Percentiles rank a stretch among this genome's conserved stretches.
Evolutionary conservation across 2,113 vertebrate genomes (phyloP).

Genomic region (Petrocephalus zakoni): DNA sequence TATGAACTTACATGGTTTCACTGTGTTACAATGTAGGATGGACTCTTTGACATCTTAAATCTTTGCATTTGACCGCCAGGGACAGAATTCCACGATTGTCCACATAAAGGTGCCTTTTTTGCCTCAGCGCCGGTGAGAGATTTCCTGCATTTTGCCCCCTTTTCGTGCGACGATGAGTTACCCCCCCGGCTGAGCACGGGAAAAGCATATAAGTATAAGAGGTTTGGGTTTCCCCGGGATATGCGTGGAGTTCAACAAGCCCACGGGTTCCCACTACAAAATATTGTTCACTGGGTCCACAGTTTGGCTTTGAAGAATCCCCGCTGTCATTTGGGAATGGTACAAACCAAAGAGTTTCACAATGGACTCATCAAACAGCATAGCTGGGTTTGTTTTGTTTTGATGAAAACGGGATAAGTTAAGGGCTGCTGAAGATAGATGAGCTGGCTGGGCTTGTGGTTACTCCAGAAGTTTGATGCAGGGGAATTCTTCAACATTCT

Average conservation of each 20-base stretch:
- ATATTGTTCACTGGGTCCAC: background rate
- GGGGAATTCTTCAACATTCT: background rate
- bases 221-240: conserved; percentile 52
- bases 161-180: conserved; percentile 42
- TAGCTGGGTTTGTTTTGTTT: background rate
- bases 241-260: conserved; percentile 38
- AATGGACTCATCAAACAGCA: background rate
- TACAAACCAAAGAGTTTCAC: background rate
- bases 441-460: background rate
- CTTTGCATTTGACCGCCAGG: conserved; percentile 63
- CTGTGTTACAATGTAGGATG: conserved; percentile 69
- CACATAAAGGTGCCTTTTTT: conserved; percentile 58
- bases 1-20: conserved; percentile 55
- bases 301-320: background rate
- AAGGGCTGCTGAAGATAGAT: background rate
- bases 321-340: conserved; percentile 6
- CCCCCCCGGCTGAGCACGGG: conserved; percentile 46
- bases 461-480: background rate
- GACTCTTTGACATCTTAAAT: conserved; percentile 69
- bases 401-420: background rate
- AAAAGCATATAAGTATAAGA: conserved; percentile 35
- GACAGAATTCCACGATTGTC: conserved; percentile 77
- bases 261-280: background rate
- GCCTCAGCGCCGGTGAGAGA: conserved; percentile 46
- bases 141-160: conserved; percentile 18